phyloP scores from a whole-genome alignment of 2,797 vertebrate genomes.

The Mormyrus hasselquistii region DNA sequence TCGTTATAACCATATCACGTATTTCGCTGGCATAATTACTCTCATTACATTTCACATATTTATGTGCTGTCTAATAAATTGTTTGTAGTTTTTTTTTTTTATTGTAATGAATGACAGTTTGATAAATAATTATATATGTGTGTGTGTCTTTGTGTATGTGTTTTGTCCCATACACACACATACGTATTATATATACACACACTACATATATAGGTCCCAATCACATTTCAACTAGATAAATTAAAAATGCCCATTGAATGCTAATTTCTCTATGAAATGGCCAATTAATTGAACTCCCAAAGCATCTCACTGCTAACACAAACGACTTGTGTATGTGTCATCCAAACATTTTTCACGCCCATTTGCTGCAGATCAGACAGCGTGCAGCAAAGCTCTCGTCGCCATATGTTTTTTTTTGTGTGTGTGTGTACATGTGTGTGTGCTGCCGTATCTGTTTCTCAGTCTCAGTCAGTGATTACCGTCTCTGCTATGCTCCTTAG shows the following conservation, averaged over 20 bases:
- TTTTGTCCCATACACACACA: background rate
- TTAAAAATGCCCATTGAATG: background rate
- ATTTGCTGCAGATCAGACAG: conserved; percentile 31
- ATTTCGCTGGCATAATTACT: background rate
- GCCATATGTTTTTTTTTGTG: background rate
- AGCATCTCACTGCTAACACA: background rate
- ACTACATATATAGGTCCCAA: background rate
- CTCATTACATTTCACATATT: background rate
- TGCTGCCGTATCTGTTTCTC: background rate
- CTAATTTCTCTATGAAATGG: background rate
- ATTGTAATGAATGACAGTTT: background rate
- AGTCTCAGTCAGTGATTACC: background rate
- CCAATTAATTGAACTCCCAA: background rate
- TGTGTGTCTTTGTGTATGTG: background rate
- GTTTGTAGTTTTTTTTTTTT: background rate
- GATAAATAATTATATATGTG: background rate
- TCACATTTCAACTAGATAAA: background rate
- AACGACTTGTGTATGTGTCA: background rate
- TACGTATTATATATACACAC: background rate
- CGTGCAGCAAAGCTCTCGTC: background rate
- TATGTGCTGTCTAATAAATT: background rate
- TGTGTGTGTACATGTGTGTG: too few species aligned
- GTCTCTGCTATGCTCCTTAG: background rate
- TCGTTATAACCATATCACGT: background rate
- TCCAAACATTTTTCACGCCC: background rate